These are phyloP conservation scores for Brachystomella parvula DNA, from an alignment of 1,140 invertebrate genomes.

Conservation along the genomic window DNA sequence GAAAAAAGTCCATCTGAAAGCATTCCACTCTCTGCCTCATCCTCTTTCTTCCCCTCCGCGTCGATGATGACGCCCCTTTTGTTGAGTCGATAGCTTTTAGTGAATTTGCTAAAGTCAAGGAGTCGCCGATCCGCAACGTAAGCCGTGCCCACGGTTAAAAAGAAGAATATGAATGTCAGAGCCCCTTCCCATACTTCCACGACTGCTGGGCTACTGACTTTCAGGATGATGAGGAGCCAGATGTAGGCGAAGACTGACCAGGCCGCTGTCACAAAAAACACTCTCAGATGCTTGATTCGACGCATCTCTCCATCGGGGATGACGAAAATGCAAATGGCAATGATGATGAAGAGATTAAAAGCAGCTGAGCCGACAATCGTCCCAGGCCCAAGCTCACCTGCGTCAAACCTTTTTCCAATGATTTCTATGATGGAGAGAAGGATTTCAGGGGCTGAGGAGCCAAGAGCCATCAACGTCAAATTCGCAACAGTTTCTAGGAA, in stretches of 20 bases:
- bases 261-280: constrained; percentile 93
- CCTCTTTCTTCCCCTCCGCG: constrained; percentile 49
- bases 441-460: constrained; percentile 58
- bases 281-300: constrained; percentile 72
- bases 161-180: constrained; percentile 93
- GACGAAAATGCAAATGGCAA: constrained; percentile 50
- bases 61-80: constrained; percentile 73
- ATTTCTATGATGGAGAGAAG: constrained; percentile 56
- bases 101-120: constrained; percentile 84
- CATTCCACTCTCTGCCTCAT: constrained; percentile 60
- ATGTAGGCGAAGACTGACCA: constrained; percentile 98
- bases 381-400: constrained; percentile 53
- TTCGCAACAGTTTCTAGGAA: constrained; percentile 49
- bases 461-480: constrained; percentile 58
- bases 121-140: constrained; percentile 87
- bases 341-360: constrained; percentile 55
- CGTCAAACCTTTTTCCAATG: constrained; percentile 46
- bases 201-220: constrained; percentile 65
- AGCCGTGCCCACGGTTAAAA: constrained; percentile 89
- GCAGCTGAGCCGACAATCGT: constrained; percentile 59
- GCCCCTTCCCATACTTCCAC: constrained; percentile 81
- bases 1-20: constrained; percentile 56
- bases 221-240: constrained; percentile 96
- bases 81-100: constrained; percentile 84
- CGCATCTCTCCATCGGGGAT: constrained; percentile 48